phyloP scores from a whole-genome alignment of 2,113 vertebrate genomes.

The Leucoraja erinaceus region DNA sequence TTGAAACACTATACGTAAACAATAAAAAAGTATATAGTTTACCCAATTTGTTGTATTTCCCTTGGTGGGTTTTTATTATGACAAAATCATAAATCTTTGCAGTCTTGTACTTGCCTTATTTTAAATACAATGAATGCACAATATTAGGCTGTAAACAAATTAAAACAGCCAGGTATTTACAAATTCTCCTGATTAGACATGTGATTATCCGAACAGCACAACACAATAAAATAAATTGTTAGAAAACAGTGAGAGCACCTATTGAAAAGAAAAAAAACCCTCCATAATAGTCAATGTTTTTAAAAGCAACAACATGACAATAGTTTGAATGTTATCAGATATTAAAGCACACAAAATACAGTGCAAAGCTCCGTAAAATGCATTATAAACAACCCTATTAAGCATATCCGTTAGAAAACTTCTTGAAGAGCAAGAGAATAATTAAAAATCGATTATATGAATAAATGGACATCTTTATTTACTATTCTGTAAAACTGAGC shows the following conservation, averaged over 20 bases:
- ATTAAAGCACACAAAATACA: conserved; percentile 39
- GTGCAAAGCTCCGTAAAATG: conserved; percentile 32
- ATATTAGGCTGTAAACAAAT: neutral
- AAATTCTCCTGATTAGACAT: conserved; percentile 33
- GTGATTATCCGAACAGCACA: conserved; percentile 31
- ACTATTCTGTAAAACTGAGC: neutral
- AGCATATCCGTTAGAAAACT: neutral
- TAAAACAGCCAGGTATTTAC: conserved; percentile 24
- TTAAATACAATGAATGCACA: conserved; percentile 28
- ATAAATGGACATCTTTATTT: neutral
- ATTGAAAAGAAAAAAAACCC: conserved; percentile 20
- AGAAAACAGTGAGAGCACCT: conserved; percentile 35
- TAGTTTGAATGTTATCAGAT: conserved; percentile 36
- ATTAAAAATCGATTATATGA: neutral
- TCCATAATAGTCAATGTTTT: conserved; percentile 27
- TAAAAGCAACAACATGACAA: conserved; percentile 26
- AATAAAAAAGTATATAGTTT: neutral
- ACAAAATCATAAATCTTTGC: conserved; percentile 28
- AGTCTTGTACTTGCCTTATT: conserved; percentile 10
- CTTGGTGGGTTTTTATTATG: conserved; percentile 11
- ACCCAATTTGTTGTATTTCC: neutral
- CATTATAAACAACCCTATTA: conserved; percentile 35
- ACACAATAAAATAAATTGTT: conserved; percentile 27
- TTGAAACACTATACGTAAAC: conserved; percentile 17
- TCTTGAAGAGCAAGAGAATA: neutral